These are phyloP conservation scores for Oligia strigilis DNA, from an alignment of 2,888 invertebrate genomes.

Conservation along the genomic window DNA sequence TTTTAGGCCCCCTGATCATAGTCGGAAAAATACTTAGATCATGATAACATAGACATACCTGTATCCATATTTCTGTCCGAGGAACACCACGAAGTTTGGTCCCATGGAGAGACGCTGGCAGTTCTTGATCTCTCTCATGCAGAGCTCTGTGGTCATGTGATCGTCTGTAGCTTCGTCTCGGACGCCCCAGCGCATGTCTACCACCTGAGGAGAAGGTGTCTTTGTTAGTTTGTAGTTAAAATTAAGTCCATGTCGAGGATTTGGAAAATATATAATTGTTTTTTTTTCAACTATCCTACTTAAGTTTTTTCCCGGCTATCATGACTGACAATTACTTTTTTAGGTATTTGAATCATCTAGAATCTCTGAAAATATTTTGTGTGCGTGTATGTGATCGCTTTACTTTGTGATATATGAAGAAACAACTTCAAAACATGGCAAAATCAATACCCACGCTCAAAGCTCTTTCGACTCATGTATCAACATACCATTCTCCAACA, in stretches of 20 bases:
- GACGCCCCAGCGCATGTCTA: constrained; percentile 99
- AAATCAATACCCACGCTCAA: neutral
- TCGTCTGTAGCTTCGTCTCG: constrained; percentile 99
- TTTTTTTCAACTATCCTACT: no score
- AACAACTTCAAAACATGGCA: neutral
- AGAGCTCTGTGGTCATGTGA: constrained; percentile 99
- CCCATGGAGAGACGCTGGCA: constrained; percentile 99
- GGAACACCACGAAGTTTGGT: constrained; percentile 99
- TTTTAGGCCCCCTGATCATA: neutral
- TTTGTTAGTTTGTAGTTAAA: neutral
- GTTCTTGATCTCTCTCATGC: constrained; percentile 99
- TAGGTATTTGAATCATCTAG: no score
- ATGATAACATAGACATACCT: constrained; percentile 71
- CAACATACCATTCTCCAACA: constrained; percentile 32
- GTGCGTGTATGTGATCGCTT: neutral
- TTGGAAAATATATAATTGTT: neutral
- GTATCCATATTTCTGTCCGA: constrained; percentile 99
- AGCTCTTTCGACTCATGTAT: neutral
- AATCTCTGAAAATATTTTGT: no score
- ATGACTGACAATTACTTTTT: no score
- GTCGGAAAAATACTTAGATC: neutral
- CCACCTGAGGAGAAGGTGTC: constrained; percentile 92
- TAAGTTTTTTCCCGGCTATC: no score
- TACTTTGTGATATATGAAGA: neutral
- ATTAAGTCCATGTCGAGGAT: neutral